Conservation (phyloP, 64 coral and sea anemone species). For the Actinia equina region DNA sequence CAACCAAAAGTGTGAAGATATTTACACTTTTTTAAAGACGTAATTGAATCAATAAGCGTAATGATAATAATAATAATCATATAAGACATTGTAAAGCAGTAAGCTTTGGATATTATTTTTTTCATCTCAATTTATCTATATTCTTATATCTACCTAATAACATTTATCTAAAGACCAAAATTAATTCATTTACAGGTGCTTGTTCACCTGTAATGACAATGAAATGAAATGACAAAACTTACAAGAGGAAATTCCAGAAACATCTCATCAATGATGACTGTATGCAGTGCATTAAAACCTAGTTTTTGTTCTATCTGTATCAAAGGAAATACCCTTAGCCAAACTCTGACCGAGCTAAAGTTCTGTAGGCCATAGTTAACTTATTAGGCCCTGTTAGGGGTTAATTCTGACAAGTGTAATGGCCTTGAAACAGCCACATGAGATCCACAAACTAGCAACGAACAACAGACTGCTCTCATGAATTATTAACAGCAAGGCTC, state of each 20-base stretch:
- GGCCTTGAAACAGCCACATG: too few relatives aligned
- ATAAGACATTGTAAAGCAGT: not conserved
- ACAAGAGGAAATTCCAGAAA: not conserved
- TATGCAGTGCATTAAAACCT: not conserved
- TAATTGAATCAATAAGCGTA: not conserved
- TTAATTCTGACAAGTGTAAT: too few relatives aligned
- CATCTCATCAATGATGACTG: not conserved
- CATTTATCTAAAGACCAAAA: not conserved
- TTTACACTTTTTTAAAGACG: not conserved
- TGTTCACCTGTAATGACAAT: too few relatives aligned
- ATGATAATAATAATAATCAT: not conserved
- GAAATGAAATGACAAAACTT: not conserved
- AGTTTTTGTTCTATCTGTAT: too few relatives aligned
- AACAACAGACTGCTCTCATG: too few relatives aligned
- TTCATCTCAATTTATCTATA: not conserved
- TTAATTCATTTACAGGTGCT: not conserved
- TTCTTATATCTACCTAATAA: conserved; percentile 16
- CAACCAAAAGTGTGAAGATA: conserved; percentile 11
- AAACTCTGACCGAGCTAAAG: too few relatives aligned
- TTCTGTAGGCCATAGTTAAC: too few relatives aligned
- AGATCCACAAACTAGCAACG: too few relatives aligned
- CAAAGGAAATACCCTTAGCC: too few relatives aligned
- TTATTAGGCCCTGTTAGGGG: too few relatives aligned
- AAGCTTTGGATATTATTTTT: not conserved
- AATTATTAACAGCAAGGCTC: too few relatives aligned